These are phyloP conservation scores for Pseudolycoriella hygida DNA, from an alignment of 2,888 invertebrate genomes.

Conservation along the genomic window DNA sequence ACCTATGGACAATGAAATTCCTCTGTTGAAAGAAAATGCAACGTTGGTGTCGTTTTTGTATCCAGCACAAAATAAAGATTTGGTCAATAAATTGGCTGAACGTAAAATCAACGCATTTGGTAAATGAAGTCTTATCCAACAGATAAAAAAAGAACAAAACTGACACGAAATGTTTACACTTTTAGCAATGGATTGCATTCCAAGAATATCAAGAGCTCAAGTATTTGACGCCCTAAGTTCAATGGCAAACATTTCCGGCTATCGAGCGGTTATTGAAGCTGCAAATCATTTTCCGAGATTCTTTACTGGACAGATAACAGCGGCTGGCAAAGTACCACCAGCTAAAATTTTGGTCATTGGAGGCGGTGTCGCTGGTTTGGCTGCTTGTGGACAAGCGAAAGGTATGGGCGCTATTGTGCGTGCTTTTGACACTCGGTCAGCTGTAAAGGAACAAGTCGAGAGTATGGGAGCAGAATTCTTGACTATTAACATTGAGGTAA, in stretches of 20 bases:
- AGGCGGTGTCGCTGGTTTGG: constrained; percentile 61
- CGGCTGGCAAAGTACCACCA: constrained; percentile 77
- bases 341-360: constrained; percentile 77
- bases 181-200: constrained; percentile 75
- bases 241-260: constrained; percentile 82
- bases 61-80: constrained; percentile 61
- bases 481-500: constrained; percentile 54
- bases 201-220: constrained; percentile 74
- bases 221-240: constrained; percentile 81
- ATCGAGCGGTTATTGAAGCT: constrained; percentile 76
- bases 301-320: constrained; percentile 80
- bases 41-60: constrained; percentile 71
- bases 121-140: constrained; percentile 22
- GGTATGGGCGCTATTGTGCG: constrained; percentile 80
- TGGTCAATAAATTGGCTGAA: constrained; percentile 49
- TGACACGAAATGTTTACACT: constrained; percentile 9
- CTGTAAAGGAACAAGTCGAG: constrained; percentile 70
- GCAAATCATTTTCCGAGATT: constrained; percentile 81
- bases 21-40: constrained; percentile 42
- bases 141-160: not conserved
- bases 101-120: constrained; percentile 66
- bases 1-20: constrained; percentile 44
- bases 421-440: constrained; percentile 72
- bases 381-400: constrained; percentile 49
- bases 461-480: constrained; percentile 79